phyloP scores from a whole-genome alignment of 1,140 invertebrate genomes.

The Penaeus japonicus region DNA sequence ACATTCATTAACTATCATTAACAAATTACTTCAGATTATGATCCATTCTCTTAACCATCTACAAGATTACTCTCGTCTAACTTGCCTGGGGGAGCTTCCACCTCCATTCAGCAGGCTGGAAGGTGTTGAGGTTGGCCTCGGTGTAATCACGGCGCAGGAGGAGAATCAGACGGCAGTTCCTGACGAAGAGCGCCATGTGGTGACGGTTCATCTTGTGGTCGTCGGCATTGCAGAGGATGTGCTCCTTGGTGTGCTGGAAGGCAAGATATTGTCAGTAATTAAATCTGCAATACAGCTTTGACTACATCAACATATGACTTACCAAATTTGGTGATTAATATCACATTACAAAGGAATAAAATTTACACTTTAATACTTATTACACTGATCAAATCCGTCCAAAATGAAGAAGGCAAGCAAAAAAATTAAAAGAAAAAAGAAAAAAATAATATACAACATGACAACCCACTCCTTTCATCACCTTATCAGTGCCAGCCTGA shows the following conservation, averaged over 20 bases:
- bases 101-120: slow-evolving; percentile 97
- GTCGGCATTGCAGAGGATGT: slow-evolving; percentile 94
- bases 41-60: background rate
- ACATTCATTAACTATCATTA: background rate
- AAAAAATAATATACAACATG: background rate
- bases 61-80: background rate
- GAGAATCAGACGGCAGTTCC: slow-evolving; percentile 95
- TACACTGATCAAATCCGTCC: no score
- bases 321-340: no score
- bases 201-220: slow-evolving; percentile 99
- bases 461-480: background rate
- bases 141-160: slow-evolving; percentile 88
- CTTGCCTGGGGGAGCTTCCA: slow-evolving; percentile 85
- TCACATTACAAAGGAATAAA: no score
- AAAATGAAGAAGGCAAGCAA: no score
- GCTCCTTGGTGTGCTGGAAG: slow-evolving; percentile 82
- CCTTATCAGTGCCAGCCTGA: slow-evolving; percentile 76
- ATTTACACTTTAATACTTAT: no score
- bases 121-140: slow-evolving; percentile 89
- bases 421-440: background rate
- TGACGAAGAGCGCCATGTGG: slow-evolving; percentile 95
- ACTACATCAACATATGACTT: no score
- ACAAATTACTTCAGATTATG: no score
- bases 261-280: no score
- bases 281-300: no score